These are phyloP conservation scores for Alitta virens DNA, from an alignment of 2,888 invertebrate species.

Conservation along the genomic window DNA sequence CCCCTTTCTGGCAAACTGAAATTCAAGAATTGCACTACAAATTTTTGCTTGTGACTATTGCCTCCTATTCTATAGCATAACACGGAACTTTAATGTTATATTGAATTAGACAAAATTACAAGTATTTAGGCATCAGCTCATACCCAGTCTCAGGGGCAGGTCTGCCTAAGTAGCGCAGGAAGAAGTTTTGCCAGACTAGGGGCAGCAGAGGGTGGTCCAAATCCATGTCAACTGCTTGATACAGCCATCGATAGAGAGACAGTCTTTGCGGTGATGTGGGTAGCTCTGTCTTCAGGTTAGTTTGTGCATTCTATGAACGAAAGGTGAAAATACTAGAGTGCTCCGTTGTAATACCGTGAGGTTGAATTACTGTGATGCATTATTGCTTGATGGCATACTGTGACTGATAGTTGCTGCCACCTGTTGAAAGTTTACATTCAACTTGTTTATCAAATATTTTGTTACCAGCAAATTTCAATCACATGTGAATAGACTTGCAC, in stretches of 20 bases:
- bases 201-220: slow-evolving; percentile 70
- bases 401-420: too few species aligned
- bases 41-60: too few species aligned
- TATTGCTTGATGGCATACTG: too few species aligned
- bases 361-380: too few species aligned
- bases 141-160: slow-evolving; percentile 37
- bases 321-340: too few species aligned
- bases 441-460: too few species aligned
- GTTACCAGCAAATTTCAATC: too few species aligned
- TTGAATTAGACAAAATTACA: slow-evolving; percentile 57
- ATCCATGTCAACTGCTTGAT: slow-evolving; percentile 70
- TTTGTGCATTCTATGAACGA: slow-evolving; percentile 37
- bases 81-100: too few species aligned
- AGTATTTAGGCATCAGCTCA: neutral
- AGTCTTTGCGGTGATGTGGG: slow-evolving; percentile 40
- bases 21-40: slow-evolving; percentile 21
- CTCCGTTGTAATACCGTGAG: too few species aligned
- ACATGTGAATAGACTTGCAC: too few species aligned
- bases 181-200: slow-evolving; percentile 76
- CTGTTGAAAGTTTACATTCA: too few species aligned
- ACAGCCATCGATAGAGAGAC: slow-evolving; percentile 71
- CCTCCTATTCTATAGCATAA: too few species aligned
- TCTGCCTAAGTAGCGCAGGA: slow-evolving; percentile 68
- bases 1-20: slow-evolving; percentile 62
- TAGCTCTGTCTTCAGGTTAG: slow-evolving; percentile 41